A percentile compares a stretch with the other conserved stretches of the same genome.
Conservation (phyloP, 2,888 invertebrate species). For the Phortica okadai region DNA sequence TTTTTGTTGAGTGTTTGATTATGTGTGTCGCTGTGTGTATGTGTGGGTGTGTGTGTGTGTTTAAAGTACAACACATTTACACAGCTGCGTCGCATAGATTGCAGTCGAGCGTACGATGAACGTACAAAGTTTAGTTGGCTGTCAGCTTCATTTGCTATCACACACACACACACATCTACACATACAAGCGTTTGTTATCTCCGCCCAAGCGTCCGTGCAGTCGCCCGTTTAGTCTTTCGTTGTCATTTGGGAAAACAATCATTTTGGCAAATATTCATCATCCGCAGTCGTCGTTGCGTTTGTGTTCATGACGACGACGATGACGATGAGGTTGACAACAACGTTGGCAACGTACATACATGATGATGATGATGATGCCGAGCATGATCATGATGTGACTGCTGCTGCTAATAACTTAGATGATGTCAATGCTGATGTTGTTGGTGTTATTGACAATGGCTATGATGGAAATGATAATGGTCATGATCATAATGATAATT, state of each 20-base stretch:
- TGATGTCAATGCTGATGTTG: neutral
- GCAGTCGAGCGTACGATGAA: conserved; percentile 59
- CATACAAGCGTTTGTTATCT: neutral
- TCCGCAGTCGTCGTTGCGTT: conserved; percentile 52
- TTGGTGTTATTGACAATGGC: conserved; percentile 16
- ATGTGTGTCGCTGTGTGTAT: conserved; percentile 14
- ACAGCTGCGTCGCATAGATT: conserved; percentile 69
- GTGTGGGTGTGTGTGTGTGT: conserved; percentile 50
- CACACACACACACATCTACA: neutral
- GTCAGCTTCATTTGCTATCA: neutral
- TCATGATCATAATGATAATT: neutral
- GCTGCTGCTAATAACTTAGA: neutral
- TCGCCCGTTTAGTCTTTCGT: neutral
- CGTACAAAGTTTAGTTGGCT: conserved; percentile 56
- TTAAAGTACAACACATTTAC: conserved; percentile 66
- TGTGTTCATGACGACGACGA: conserved; percentile 42
- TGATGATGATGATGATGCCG: neutral
- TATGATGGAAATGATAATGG: neutral
- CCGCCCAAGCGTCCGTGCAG: neutral
- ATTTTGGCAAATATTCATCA: conserved; percentile 73
- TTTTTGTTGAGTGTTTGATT: neutral
- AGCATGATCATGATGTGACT: neutral
- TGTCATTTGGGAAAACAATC: conserved; percentile 70
- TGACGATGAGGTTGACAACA: conserved; percentile 10
- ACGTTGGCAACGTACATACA: conserved; percentile 9